phyloP scores from a whole-genome alignment of 2,888 invertebrate genomes.

The Anorthoa munda region DNA sequence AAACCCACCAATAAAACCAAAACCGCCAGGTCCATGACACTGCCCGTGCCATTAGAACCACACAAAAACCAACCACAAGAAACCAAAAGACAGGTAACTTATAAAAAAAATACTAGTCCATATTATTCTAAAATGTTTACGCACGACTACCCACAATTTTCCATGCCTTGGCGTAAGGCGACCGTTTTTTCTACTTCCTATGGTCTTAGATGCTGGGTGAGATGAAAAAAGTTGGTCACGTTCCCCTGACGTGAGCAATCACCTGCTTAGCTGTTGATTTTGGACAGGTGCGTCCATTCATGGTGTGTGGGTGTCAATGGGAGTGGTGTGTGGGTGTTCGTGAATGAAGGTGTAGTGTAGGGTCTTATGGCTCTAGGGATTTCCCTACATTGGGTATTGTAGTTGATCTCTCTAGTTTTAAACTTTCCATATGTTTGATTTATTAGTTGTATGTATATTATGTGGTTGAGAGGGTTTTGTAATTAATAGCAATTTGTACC shows the following conservation, averaged over 20 bases:
- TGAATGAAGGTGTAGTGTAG: conserved; percentile 28
- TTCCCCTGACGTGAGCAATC: conserved; percentile 77
- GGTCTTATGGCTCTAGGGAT: background rate
- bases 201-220: conserved; percentile 64
- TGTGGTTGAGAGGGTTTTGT: too few species aligned
- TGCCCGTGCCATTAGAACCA: conserved; percentile 69
- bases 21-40: conserved; percentile 67
- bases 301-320: conserved; percentile 53
- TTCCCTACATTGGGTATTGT: background rate
- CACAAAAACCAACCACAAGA: conserved; percentile 76
- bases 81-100: conserved; percentile 79
- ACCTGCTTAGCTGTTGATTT: conserved; percentile 77
- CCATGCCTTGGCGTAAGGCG: conserved; percentile 76
- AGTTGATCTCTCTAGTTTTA: background rate
- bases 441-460: too few species aligned
- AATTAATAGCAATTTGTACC: too few species aligned
- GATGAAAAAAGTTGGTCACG: conserved; percentile 73
- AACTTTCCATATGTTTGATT: too few species aligned
- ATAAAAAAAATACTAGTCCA: background rate
- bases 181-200: conserved; percentile 66
- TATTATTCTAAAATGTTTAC: conserved; percentile 72
- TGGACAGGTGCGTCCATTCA: conserved; percentile 70
- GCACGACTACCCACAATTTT: conserved; percentile 77
- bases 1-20: conserved; percentile 42
- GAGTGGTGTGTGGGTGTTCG: conserved; percentile 11